phyloP scores from a whole-genome alignment of 2,888 invertebrate species.

The Atrina japonica region DNA sequence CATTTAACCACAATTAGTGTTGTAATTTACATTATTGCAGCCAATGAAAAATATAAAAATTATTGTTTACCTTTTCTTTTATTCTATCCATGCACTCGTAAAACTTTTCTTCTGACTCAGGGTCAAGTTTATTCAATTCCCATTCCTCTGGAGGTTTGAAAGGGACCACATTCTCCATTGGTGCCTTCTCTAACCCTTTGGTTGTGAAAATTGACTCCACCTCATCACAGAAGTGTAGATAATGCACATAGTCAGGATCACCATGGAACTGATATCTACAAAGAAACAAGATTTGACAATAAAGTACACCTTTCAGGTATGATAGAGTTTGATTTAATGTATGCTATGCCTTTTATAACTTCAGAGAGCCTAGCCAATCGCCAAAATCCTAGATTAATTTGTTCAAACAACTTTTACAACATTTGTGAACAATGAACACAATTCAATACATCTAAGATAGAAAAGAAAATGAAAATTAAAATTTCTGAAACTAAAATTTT shows the following conservation, averaged over 20 bases:
- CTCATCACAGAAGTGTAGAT: constrained; percentile 78
- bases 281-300: no score
- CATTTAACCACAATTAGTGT: no score
- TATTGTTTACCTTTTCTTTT: constrained; percentile 76
- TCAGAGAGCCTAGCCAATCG: no score
- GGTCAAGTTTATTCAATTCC: constrained; percentile 68
- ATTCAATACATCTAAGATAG: neutral
- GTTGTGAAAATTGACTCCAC: constrained; percentile 79
- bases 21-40: no score
- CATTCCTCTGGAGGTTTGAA: constrained; percentile 77
- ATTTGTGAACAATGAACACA: neutral
- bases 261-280: constrained; percentile 68
- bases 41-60: no score
- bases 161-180: constrained; percentile 73
- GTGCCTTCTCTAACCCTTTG: constrained; percentile 79
- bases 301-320: no score
- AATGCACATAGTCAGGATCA: constrained; percentile 75
- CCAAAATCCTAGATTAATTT: no score
- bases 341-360: no score
- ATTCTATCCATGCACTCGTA: constrained; percentile 73
- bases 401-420: neutral
- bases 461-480: no score
- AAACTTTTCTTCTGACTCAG: constrained; percentile 66
- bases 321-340: no score
- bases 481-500: no score